Conservation (phyloP, 2,888 invertebrate species). For the Helobdella robusta region DNA sequence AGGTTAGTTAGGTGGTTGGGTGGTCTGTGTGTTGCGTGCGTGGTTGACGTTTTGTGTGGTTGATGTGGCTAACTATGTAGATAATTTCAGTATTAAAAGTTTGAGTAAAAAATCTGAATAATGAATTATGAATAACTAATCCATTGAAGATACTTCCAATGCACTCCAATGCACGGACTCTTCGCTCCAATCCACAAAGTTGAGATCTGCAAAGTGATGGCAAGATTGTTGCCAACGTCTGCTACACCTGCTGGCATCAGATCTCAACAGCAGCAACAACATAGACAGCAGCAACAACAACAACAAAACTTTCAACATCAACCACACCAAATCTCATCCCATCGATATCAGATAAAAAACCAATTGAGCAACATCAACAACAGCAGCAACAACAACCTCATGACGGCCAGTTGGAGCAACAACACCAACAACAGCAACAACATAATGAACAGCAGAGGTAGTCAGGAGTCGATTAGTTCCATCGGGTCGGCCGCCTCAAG, state of each 20-base stretch:
- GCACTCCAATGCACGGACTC: slow-evolving; percentile 76
- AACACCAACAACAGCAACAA: slow-evolving; percentile 2
- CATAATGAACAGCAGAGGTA: slow-evolving; percentile 49
- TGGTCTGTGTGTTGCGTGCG: too few relatives aligned
- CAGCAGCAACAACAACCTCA: slow-evolving; percentile 33
- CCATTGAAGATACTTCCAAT: slow-evolving; percentile 73
- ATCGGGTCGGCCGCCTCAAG: slow-evolving; percentile 57
- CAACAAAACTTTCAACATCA: slow-evolving; percentile 22
- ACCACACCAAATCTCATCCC: slow-evolving; percentile 11
- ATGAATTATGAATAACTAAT: neutral
- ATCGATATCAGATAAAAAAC: neutral
- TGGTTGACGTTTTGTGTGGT: too few relatives aligned
- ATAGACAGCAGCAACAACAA: slow-evolving; percentile 3
- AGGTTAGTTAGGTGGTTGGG: too few relatives aligned
- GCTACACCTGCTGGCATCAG: slow-evolving; percentile 58
- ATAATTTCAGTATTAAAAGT: too few relatives aligned
- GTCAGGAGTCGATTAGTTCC: slow-evolving; percentile 74
- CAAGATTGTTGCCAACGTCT: slow-evolving; percentile 1
- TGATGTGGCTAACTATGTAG: neutral
- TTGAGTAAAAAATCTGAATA: too few relatives aligned
- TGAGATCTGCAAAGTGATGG: slow-evolving; percentile 56
- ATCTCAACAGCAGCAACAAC: slow-evolving; percentile 50
- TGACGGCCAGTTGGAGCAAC: slow-evolving; percentile 36
- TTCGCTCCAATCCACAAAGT: slow-evolving; percentile 88
- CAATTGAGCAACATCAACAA: slow-evolving; percentile 53